Base-by-base conservation (phyloP, 2,113 vertebrate species). In the Oncorhynchus tshawytscha region DNA sequence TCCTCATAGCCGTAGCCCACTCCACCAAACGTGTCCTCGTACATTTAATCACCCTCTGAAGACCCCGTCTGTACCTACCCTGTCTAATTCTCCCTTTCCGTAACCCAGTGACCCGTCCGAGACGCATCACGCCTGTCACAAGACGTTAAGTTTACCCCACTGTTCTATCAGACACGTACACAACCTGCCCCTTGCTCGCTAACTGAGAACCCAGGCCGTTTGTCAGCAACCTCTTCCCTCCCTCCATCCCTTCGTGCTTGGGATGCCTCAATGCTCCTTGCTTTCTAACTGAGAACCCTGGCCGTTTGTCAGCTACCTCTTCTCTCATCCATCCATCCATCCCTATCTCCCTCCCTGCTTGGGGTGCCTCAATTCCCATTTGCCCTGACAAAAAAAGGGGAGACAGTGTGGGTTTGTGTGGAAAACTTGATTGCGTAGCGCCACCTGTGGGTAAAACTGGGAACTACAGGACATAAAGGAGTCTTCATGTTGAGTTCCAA, bases 111-210 rank as follows among this genome's bases (percentile, higher is more conserved):
- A 83, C 85, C 82, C 69, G 71, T 70, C 76, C 0, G 4, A 79
- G 65, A 74, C 78, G 5, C 81, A 79, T 71, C 85, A 88, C 59
- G 82, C 84, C 82, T 85, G 86, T 86, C 88, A 83, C 77, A 4
- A 72, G 76, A 13, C 82, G 86, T 90, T 80, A 65, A 54, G 3
- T 15, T 4, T 18, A 54, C 34, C 34, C 6, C 51, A 54, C 51
- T 54, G 51, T 54, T 4, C 51, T 11, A 11, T 2, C 15, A 2
- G 0, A 15, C 20, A 6, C 20, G 20, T 4, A 0, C 73, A 73
- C 16, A 16, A n/a, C 67, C 70, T 78, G 75, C 76, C 79, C 75
- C 27, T 3, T 27, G 27, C 27, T 27, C 3, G 78, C 72, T 83
- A 45, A 22, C 24, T 27, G 31, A 34, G 34, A 34, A 34, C 64